Conservation (phyloP, 2,888 invertebrate species). For the Scaptodrosophila latifasciaeformis region DNA sequence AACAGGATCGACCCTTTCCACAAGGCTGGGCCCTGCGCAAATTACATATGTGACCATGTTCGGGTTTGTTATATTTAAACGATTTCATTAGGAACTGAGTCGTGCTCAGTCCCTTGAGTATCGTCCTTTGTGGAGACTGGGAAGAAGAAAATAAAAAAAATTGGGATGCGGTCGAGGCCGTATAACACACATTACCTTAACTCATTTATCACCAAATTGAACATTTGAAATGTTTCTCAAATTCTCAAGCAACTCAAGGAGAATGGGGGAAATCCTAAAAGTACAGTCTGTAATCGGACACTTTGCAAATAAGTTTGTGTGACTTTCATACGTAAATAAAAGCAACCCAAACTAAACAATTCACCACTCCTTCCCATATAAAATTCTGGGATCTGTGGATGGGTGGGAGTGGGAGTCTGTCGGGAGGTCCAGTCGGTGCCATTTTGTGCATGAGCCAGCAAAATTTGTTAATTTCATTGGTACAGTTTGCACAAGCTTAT, state of each 20-base stretch:
- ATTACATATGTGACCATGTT: background rate
- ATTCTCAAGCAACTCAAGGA: constrained; percentile 15
- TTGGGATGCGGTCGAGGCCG: constrained; percentile 24
- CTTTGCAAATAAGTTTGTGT: constrained; percentile 53
- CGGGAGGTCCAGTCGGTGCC: background rate
- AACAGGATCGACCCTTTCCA: background rate
- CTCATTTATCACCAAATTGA: constrained; percentile 64
- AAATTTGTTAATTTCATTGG: constrained; percentile 65
- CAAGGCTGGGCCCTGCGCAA: too few relatives aligned
- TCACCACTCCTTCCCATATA: constrained; percentile 17
- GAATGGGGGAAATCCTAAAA: background rate
- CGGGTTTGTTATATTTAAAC: constrained; percentile 42
- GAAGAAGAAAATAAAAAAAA: background rate
- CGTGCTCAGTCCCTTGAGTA: constrained; percentile 33
- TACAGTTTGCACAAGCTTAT: constrained; percentile 53
- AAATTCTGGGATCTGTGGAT: too few relatives aligned
- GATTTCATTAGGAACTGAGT: constrained; percentile 57
- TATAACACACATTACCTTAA: constrained; percentile 62
- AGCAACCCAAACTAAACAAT: background rate
- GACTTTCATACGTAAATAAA: constrained; percentile 64
- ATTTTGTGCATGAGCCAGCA: constrained; percentile 54
- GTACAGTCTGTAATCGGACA: too few relatives aligned
- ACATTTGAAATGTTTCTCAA: constrained; percentile 12
- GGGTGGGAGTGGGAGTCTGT: too few relatives aligned
- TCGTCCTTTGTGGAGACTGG: constrained; percentile 41